Base-by-base conservation (phyloP, 2,797 vertebrate species). In the Urocyon cinereoargenteus region DNA sequence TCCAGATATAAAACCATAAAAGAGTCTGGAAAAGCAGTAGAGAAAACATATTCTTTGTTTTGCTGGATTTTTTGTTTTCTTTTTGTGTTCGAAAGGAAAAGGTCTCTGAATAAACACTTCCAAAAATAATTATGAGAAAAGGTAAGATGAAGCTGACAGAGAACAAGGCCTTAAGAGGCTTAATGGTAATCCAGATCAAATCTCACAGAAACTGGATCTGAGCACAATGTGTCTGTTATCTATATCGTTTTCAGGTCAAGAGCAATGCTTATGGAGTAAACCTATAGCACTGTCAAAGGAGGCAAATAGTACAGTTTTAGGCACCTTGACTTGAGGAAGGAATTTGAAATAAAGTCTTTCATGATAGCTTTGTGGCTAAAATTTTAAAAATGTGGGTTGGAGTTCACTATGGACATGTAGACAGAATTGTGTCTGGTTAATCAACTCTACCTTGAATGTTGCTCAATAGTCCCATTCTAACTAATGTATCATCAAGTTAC, bases 331-430 rank as follows among this genome's bases (percentile, higher is more conserved):
- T 62, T 86, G 68, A 95, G 10, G 0, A 28, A 85, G 36, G 40
- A 94, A 79, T 53, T 81, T 72, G 94, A 95, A 95, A 81, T 82
- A 61, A 89, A 88, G 45, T 77, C n/a, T 96, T 86, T 93, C 64
- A 36, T 34, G 64, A 87, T 49, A 92, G 10, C 28, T 90, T 78
- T 66, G 40, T 55, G 28, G 18, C 34, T 61, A 62, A 90, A 49
- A 83, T 16, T 16, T 77, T 36, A 86, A 53, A 72, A 93, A 59
- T 51, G 31, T 61, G 28, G 16, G 49, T 18, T 36, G 28, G 24
- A 24, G 26, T 90, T 96, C 18, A 26, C n/a, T 87, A 11, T 21
- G 36, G 16, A 45, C 1, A 45, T 45, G 10, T 89, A 53, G 40
- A 57, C 16, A 92, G 62, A 85, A 73, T 96, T 90, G 21, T 57